Evolutionary conservation across 2,113 vertebrate genomes (phyloP), one percentile per base, ranked within the genome.

Genomic region (Colius striatus): DNA sequence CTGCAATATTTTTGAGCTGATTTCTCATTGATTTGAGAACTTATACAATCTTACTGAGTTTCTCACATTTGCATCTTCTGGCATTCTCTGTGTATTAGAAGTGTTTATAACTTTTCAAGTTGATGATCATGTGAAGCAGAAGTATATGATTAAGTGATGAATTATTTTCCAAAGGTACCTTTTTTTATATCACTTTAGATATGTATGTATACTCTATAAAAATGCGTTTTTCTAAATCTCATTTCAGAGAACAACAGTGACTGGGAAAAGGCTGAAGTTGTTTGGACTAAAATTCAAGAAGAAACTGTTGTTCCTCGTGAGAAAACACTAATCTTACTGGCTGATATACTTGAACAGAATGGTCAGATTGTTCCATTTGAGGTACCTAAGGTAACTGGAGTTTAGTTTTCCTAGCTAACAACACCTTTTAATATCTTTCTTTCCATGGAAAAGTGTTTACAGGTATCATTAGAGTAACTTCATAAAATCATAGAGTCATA

Each of bases 251-350:
- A 96, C 36, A 98, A 87, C 6, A 94, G 96, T 45, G 95, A 99
- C 95, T 99, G 98, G 98, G 18, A 87, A 91, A 99, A 97, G 91
- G 99, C 99, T 50, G 98, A 99, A 50, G 94, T 97, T 19, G 41
- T 95, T 65, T 99, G 99, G 99, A 99, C 97, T 62, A 99, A 99
- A 98, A 99, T 99, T 97, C 99, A 99, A 95, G 99, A 99, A 94
- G 99, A 99, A 97, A 99, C 98, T 85, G 16, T 99, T 84, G 98
- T 99, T 97, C 99, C 99, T 65, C 98, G 98, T 63, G 98, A 98
- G 65, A 98, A 97, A 95, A 99, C 99, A 3, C 96, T 99, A 27
- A 89, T 32, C 12, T 87, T 99, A 48, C 96, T 99, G 82, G 98
- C 98, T 23, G 95, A 97, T 50, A 98, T 99, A 93, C 95, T 99